phyloP scores from a whole-genome alignment of 1,140 invertebrate genomes.

The Hydropsyche tenuis region DNA sequence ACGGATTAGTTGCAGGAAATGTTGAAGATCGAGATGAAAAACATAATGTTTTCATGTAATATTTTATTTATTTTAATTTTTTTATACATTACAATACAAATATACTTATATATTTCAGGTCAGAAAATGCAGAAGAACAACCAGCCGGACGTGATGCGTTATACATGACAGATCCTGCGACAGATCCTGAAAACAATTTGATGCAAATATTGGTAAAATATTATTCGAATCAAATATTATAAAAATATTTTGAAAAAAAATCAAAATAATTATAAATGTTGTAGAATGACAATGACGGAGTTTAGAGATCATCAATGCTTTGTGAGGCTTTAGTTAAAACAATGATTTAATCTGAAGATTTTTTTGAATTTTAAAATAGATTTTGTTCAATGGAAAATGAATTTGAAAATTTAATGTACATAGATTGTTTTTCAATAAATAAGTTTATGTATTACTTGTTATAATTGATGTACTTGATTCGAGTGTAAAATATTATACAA shows the following conservation, averaged over 20 bases:
- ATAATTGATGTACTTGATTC: not conserved
- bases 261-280: not conserved
- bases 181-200: slow-evolving; percentile 28
- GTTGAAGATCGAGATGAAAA: not conserved
- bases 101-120: not conserved
- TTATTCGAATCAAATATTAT: not conserved
- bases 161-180: slow-evolving; percentile 1
- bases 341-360: no score
- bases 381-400: no score
- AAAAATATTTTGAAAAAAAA: not conserved
- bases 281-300: no score
- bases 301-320: not conserved
- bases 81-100: no score
- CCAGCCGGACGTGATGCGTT: not conserved
- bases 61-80: not conserved
- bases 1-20: not conserved
- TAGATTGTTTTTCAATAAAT: not conserved
- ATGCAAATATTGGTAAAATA: slow-evolving; percentile 32
- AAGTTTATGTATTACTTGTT: no score
- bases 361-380: no score
- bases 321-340: not conserved
- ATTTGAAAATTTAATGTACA: not conserved
- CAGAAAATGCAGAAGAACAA: slow-evolving; percentile 24
- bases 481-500: slow-evolving; percentile 10
- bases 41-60: not conserved